Evolutionary conservation across 2,113 vertebrate species (phyloP).

Genomic region (Osmerus mordax): DNA sequence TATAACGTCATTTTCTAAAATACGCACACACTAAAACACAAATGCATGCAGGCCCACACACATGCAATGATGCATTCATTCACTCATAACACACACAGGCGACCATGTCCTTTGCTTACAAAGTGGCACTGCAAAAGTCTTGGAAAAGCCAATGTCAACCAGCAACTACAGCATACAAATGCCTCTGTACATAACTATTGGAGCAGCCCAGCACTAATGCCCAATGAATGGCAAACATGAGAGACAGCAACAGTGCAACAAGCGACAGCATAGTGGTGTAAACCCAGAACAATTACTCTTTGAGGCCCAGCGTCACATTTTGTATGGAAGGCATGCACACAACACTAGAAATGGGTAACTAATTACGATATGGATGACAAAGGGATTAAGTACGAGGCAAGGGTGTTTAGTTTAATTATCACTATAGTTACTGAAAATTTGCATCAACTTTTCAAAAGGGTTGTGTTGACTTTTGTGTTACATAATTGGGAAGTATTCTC

Average conservation of each 20-base stretch:
- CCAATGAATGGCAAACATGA: conserved; percentile 9
- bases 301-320: background rate
- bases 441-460: conserved; percentile 21
- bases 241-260: conserved; percentile 25
- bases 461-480: background rate
- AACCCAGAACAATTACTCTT: background rate
- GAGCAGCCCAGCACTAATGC: background rate
- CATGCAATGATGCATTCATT: background rate
- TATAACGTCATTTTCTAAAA: no score
- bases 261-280: conserved; percentile 15
- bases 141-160: background rate
- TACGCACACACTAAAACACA: no score
- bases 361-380: background rate
- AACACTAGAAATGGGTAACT: background rate
- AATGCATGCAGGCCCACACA: background rate
- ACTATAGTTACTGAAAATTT: background rate
- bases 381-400: background rate
- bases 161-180: no score
- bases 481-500: no score
- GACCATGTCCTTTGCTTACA: background rate
- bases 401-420: background rate
- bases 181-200: no score
- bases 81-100: background rate
- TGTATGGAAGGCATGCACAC: background rate
- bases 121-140: no score